Evolutionary conservation across 2,888 invertebrate species (phyloP).

Genomic region (Noctua comes): DNA sequence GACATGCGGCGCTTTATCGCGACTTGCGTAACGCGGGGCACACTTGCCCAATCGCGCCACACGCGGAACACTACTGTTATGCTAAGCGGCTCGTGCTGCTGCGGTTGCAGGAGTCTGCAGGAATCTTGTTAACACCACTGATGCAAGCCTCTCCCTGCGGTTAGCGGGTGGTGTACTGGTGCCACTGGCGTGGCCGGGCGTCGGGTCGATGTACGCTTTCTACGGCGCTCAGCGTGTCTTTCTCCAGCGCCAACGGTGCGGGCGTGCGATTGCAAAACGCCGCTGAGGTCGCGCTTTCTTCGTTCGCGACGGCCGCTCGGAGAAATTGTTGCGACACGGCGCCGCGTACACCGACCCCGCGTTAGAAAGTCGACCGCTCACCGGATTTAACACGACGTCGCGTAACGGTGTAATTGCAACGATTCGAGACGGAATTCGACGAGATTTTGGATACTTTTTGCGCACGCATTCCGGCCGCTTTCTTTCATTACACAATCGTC

Average conservation of each 20-base stretch:
- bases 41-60: constrained; percentile 84
- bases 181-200: constrained; percentile 40
- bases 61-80: constrained; percentile 73
- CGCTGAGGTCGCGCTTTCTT: constrained; percentile 90
- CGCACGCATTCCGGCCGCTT: constrained; percentile 88
- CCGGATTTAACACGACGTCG: constrained; percentile 88
- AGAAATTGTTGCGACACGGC: constrained; percentile 90
- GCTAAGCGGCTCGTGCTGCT: constrained; percentile 74
- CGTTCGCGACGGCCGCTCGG: constrained; percentile 87
- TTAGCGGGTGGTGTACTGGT: constrained; percentile 62
- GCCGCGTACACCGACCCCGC: constrained; percentile 89
- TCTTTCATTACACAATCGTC: constrained; percentile 88
- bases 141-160: constrained; percentile 76
- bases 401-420: constrained; percentile 90
- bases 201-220: constrained; percentile 85
- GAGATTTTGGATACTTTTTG: constrained; percentile 87
- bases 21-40: constrained; percentile 84
- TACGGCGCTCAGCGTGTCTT: constrained; percentile 77
- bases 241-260: constrained; percentile 74
- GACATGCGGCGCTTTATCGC: constrained; percentile 87
- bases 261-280: constrained; percentile 88
- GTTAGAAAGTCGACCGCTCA: constrained; percentile 90
- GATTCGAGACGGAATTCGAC: constrained; percentile 86
- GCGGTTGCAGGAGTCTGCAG: constrained; percentile 76
- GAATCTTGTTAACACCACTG: constrained; percentile 81